Conservation (phyloP, 1,140 invertebrate species). For the Ericerus pela region DNA sequence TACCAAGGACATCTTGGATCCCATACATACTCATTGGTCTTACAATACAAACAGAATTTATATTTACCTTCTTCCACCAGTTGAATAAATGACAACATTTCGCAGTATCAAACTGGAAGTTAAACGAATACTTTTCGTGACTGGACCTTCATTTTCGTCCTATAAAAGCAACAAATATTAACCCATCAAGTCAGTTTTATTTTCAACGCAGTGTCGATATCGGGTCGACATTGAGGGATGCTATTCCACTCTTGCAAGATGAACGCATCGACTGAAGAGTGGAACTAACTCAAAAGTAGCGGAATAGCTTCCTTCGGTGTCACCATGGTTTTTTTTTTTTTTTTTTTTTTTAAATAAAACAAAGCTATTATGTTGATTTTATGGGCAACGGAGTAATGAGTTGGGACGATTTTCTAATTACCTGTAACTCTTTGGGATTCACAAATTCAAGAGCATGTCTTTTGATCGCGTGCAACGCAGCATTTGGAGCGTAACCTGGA, state of each 20-base stretch:
- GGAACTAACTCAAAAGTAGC: no score
- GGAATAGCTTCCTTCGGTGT: no score
- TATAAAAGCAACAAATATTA: constrained; percentile 33
- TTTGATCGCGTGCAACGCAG: constrained; percentile 86
- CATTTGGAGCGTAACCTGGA: constrained; percentile 52
- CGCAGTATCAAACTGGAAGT: constrained; percentile 90
- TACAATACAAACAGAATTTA: no score
- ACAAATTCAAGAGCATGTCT: constrained; percentile 80
- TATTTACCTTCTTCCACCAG: constrained; percentile 71
- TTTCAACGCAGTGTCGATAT: neutral
- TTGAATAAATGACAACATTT: constrained; percentile 89
- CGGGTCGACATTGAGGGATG: neutral
- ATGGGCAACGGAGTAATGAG: neutral
- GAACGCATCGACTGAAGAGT: no score
- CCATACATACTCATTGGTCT: no score
- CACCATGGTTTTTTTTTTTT: no score
- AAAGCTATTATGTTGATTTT: neutral
- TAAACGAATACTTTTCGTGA: constrained; percentile 95
- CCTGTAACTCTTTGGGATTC: constrained; percentile 76
- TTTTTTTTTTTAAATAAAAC: neutral
- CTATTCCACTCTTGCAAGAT: no score
- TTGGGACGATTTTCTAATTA: constrained; percentile 27
- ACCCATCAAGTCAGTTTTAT: no score
- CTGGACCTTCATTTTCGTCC: constrained; percentile 95
- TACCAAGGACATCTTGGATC: no score